phyloP scores from a whole-genome alignment of 2,113 vertebrate species.

The Mobula hypostoma region DNA sequence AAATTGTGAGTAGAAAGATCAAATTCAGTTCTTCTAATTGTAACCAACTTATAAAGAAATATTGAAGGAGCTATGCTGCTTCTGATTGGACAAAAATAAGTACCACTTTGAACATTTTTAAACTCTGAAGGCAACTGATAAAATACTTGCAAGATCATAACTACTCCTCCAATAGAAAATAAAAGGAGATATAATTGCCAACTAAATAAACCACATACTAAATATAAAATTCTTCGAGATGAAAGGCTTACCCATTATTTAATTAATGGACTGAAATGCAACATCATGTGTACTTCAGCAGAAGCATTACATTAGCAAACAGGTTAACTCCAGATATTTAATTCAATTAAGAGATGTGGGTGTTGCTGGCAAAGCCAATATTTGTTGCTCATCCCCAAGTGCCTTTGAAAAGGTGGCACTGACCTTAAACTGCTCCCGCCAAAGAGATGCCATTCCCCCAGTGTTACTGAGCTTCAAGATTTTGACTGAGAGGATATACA shows the following conservation, averaged over 20 bases:
- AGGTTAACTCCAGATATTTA: background rate
- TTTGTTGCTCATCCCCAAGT: too few relatives aligned
- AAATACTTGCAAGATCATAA: background rate
- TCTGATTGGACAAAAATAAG: slow-evolving; percentile 6
- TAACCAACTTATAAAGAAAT: background rate
- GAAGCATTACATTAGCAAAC: background rate
- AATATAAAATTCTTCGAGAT: background rate
- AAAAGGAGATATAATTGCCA: background rate
- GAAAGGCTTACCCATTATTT: background rate
- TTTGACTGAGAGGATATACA: too few relatives aligned
- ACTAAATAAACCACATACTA: background rate
- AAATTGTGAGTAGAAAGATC: background rate
- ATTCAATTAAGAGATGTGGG: too few relatives aligned
- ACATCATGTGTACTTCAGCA: background rate
- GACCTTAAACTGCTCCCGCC: too few relatives aligned
- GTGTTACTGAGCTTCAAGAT: too few relatives aligned
- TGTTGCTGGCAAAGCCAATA: too few relatives aligned
- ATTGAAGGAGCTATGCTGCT: background rate
- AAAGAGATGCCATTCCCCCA: too few relatives aligned
- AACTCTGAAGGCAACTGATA: background rate
- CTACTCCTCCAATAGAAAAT: background rate
- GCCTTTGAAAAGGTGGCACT: too few relatives aligned
- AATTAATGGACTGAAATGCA: background rate
- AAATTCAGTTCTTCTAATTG: background rate
- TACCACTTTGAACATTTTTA: background rate